Evolutionary conservation across 2,888 invertebrate species (phyloP).

Genomic region (Ommatoiulus sabulosus): DNA sequence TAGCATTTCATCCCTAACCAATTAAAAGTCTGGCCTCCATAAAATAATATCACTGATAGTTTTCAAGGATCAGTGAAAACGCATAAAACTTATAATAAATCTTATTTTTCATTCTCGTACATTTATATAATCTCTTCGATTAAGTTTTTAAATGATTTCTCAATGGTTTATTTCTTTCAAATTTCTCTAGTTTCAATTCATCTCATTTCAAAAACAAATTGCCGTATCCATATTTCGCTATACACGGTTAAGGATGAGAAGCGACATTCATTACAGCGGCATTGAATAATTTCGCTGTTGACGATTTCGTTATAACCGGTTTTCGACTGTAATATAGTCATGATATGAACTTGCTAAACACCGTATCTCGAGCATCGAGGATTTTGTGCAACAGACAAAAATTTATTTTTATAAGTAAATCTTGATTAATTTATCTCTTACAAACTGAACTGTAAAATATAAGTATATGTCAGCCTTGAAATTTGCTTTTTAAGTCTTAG

Average conservation of each 20-base stretch:
- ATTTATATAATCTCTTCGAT: too few relatives aligned
- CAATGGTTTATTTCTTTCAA: too few relatives aligned
- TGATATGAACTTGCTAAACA: not conserved
- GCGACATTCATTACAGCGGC: not conserved
- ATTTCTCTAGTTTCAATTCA: too few relatives aligned
- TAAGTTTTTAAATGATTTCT: too few relatives aligned
- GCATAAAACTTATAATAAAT: too few relatives aligned
- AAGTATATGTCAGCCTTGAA: slow-evolving; percentile 24
- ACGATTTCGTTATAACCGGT: not conserved
- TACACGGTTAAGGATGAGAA: not conserved
- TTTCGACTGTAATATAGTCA: not conserved
- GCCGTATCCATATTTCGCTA: too few relatives aligned
- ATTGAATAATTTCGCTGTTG: not conserved
- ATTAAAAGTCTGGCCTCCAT: too few relatives aligned
- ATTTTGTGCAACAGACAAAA: slow-evolving; percentile 13
- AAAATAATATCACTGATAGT: too few relatives aligned
- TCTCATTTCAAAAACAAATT: too few relatives aligned
- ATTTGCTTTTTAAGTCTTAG: slow-evolving; percentile 35
- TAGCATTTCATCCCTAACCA: not conserved
- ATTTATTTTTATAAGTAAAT: slow-evolving; percentile 24
- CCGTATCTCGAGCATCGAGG: not conserved
- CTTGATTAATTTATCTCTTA: slow-evolving; percentile 42
- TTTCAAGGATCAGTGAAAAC: too few relatives aligned
- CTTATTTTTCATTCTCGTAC: too few relatives aligned
- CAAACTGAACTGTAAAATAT: slow-evolving; percentile 38